Conservation (phyloP, 2,888 invertebrate genomes). For the Folsomia manolachei region DNA sequence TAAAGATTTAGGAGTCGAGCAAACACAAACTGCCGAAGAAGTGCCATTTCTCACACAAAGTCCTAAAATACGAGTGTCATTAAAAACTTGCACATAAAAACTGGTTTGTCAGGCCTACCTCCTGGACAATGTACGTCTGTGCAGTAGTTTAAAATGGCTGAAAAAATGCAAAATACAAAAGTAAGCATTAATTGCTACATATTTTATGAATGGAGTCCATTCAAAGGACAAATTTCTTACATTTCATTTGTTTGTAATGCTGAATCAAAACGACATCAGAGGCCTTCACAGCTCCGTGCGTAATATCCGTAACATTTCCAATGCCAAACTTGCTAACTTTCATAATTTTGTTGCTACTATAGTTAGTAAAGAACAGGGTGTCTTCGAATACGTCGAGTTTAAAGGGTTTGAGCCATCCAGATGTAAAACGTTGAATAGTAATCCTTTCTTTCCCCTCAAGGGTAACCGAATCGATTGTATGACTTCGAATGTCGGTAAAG, state of each 20-base stretch:
- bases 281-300: conserved; percentile 59
- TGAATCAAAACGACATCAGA: conserved; percentile 68
- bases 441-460: conserved; percentile 68
- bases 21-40: conserved; percentile 43
- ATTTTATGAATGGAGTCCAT: neutral
- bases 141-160: neutral
- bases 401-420: conserved; percentile 59
- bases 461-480: conserved; percentile 67
- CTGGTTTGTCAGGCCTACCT: neutral
- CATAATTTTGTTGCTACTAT: conserved; percentile 63
- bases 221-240: conserved; percentile 8
- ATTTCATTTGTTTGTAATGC: conserved; percentile 60
- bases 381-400: conserved; percentile 74
- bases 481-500: conserved; percentile 78
- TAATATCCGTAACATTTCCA: conserved; percentile 57
- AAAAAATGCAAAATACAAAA: neutral
- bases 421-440: conserved; percentile 60
- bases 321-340: conserved; percentile 67
- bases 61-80: conserved; percentile 30
- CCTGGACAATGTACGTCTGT: neutral
- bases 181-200: neutral
- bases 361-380: conserved; percentile 65
- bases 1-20: conserved; percentile 46
- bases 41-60: conserved; percentile 49
- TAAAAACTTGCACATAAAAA: neutral